Evolutionary conservation across 2,797 vertebrate genomes (phyloP).

Genomic region (Coregonus suidteri): DNA sequence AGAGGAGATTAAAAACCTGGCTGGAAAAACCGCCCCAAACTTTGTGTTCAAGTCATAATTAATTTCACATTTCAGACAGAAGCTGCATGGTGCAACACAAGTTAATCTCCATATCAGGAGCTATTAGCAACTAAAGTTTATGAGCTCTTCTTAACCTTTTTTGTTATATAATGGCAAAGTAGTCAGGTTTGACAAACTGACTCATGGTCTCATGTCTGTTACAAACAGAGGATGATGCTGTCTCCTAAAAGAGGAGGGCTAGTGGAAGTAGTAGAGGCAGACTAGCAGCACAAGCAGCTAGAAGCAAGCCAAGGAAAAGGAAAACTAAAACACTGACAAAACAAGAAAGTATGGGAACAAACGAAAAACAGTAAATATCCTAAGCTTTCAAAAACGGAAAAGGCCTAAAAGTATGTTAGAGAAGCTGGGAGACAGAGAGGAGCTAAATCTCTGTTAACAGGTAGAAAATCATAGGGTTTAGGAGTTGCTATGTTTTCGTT

Average conservation of each 20-base stretch:
- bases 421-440: constrained; percentile 3
- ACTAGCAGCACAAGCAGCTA: not conserved
- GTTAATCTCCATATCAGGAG: not conserved
- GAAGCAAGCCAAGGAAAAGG: not conserved
- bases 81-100: not conserved
- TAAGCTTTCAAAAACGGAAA: not conserved
- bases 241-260: not conserved
- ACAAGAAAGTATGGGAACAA: not conserved
- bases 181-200: not conserved
- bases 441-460: constrained; percentile 31
- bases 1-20: not conserved
- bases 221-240: not conserved
- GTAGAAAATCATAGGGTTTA: constrained; percentile 39
- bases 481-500: constrained; percentile 32
- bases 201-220: not conserved
- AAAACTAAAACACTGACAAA: not conserved
- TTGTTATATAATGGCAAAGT: not conserved
- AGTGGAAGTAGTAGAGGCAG: not conserved
- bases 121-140: not conserved
- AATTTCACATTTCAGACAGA: not conserved
- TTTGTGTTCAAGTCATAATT: not conserved
- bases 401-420: not conserved
- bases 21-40: not conserved
- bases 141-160: not conserved
- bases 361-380: not conserved